Evolutionary conservation across 1,140 invertebrate species (phyloP).

Genomic region (Polypedilum pembai): DNA sequence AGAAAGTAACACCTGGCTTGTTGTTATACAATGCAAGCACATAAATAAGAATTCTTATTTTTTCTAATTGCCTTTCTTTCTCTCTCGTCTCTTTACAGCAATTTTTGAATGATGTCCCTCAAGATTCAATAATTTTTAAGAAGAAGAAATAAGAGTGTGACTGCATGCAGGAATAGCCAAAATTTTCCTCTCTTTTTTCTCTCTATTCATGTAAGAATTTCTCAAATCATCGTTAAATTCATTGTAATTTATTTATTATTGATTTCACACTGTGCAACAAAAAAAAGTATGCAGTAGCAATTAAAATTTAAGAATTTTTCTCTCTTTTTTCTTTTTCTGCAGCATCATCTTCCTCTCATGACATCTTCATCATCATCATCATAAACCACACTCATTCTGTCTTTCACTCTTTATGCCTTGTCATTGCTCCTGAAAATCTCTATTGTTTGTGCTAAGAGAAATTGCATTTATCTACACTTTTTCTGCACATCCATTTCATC

Average conservation of each 20-base stretch:
- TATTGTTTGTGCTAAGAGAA: neutral
- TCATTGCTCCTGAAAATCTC: neutral
- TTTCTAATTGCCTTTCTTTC: neutral
- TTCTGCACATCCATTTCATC: neutral
- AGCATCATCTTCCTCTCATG: neutral
- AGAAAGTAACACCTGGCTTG: constrained; percentile 37
- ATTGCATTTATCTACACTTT: neutral
- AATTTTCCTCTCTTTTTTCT: too few species aligned
- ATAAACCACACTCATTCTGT: neutral
- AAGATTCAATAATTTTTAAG: constrained; percentile 5
- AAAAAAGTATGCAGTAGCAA: neutral
- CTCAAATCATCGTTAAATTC: neutral
- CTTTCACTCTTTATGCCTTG: neutral
- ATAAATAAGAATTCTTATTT: neutral
- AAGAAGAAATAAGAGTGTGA: neutral
- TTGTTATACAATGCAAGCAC: neutral
- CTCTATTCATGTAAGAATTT: too few species aligned
- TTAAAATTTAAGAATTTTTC: too few species aligned
- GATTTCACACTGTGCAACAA: neutral
- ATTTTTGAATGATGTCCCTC: constrained; percentile 22
- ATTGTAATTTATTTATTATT: neutral
- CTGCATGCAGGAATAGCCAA: too few species aligned
- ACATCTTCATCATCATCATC: constrained; percentile 11
- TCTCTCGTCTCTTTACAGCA: neutral
- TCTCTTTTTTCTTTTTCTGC: neutral